Percentiles rank a stretch among this genome's conserved stretches.
Evolutionary conservation across 1,140 invertebrate genomes (phyloP).

Genomic region (Drosophila punjabiensis): DNA sequence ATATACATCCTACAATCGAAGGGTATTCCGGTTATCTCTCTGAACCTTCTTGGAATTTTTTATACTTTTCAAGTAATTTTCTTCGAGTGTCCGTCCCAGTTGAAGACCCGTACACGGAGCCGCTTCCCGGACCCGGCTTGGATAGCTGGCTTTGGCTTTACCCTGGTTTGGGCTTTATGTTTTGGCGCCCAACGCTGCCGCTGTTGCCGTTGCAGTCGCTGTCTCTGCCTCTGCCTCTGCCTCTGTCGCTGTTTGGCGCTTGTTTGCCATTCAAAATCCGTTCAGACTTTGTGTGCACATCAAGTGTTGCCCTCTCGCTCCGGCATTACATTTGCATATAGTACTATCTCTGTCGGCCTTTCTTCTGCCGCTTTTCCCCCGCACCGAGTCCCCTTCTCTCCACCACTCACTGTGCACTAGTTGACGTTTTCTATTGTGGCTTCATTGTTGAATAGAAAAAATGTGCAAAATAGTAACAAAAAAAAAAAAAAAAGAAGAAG

Average conservation of each 20-base stretch:
- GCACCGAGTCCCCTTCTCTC: neutral
- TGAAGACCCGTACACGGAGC: conserved; percentile 23
- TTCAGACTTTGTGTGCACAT: conserved; percentile 81
- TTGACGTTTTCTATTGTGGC: conserved; percentile 82
- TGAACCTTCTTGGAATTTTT: neutral
- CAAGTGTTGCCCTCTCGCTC: conserved; percentile 69
- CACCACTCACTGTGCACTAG: conserved; percentile 60
- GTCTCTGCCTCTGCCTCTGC: neutral
- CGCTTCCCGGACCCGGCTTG: conserved; percentile 17
- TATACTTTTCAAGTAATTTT: neutral
- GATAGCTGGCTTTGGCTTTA: conserved; percentile 49
- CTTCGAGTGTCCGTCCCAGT: conserved; percentile 3
- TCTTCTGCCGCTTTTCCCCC: conserved; percentile 10
- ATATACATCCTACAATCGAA: too few species aligned
- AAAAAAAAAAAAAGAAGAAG: conserved; percentile 16
- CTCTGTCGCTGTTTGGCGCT: conserved; percentile 50
- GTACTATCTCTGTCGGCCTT: conserved; percentile 52
- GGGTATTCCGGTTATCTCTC: neutral
- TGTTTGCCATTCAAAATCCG: conserved; percentile 83
- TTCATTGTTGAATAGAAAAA: conserved; percentile 85
- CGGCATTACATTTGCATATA: conserved; percentile 58
- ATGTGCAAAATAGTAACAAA: conserved; percentile 82
- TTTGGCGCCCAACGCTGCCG: conserved; percentile 27
- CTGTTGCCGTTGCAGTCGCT: neutral
- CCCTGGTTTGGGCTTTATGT: conserved; percentile 52